phyloP scores from a whole-genome alignment of 2,113 vertebrate species.

The Noturus placidus region DNA sequence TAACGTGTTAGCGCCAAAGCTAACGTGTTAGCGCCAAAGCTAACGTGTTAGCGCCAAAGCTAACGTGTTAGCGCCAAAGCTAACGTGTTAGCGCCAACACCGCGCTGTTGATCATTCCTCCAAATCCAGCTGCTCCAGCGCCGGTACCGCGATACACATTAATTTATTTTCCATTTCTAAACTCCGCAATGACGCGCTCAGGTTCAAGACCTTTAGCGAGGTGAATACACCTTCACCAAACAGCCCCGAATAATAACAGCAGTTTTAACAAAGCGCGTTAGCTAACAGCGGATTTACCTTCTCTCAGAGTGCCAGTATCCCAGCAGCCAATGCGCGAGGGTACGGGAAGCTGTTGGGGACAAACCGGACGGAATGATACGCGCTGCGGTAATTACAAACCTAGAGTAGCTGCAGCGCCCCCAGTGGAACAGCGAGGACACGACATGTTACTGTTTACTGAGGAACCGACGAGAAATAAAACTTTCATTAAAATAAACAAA shows the following conservation, averaged over 20 bases:
- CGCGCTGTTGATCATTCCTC: no score
- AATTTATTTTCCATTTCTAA: no score
- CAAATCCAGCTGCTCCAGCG: no score
- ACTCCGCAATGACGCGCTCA: background rate
- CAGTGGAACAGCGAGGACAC: background rate
- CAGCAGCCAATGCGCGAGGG: slow-evolving; percentile 4
- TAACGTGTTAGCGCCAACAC: no score
- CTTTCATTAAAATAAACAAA: no score
- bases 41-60: no score
- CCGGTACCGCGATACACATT: no score
- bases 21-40: no score
- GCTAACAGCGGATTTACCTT: background rate
- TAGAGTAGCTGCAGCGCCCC: background rate
- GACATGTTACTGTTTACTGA: background rate
- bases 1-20: no score
- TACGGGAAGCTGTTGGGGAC: slow-evolving; percentile 1
- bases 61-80: no score
- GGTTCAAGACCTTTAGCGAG: background rate
- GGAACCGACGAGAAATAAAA: background rate
- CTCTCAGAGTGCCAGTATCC: background rate
- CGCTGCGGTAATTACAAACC: background rate
- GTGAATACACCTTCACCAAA: no score
- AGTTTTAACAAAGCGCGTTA: background rate
- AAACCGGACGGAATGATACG: background rate
- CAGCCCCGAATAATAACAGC: no score